phyloP scores from a whole-genome alignment of 2,797 vertebrate species.

The Florisuga fusca region DNA sequence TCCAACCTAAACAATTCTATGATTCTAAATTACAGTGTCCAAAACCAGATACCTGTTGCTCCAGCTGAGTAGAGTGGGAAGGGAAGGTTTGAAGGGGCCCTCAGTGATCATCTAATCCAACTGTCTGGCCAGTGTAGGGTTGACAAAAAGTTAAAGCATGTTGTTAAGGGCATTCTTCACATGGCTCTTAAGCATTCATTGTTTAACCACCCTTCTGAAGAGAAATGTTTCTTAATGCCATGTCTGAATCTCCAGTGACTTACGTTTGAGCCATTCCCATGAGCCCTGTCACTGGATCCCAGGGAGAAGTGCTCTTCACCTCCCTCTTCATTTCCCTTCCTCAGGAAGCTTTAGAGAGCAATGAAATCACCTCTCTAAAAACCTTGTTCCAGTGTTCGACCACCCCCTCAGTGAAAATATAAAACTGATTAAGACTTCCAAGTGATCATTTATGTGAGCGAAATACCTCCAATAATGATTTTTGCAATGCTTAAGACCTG shows the following conservation, averaged over 20 bases:
- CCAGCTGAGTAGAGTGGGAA: too few relatives aligned
- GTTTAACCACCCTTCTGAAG: fast-evolving
- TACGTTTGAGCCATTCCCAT: not conserved
- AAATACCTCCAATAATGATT: not conserved
- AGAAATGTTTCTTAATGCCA: not conserved
- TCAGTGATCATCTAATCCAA: not conserved
- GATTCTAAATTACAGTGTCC: not conserved
- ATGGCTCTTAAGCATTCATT: not conserved
- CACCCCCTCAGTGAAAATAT: too few relatives aligned
- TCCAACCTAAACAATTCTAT: too few relatives aligned
- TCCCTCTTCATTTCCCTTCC: not conserved
- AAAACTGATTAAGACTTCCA: not conserved
- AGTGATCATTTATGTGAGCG: not conserved
- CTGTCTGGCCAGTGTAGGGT: not conserved
- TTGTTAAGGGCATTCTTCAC: not conserved
- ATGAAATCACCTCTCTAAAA: not conserved
- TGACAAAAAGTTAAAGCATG: not conserved
- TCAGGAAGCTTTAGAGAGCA: not conserved
- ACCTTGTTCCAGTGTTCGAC: not conserved
- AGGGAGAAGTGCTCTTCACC: not conserved
- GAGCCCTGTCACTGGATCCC: fast-evolving
- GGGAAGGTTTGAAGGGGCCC: not conserved
- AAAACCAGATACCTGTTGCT: not conserved
- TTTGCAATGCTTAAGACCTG: not conserved
- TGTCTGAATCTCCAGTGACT: not conserved